These are phyloP conservation scores for Tribolium castaneum DNA, from an alignment of 1,140 invertebrate species.

Conservation along the genomic window DNA sequence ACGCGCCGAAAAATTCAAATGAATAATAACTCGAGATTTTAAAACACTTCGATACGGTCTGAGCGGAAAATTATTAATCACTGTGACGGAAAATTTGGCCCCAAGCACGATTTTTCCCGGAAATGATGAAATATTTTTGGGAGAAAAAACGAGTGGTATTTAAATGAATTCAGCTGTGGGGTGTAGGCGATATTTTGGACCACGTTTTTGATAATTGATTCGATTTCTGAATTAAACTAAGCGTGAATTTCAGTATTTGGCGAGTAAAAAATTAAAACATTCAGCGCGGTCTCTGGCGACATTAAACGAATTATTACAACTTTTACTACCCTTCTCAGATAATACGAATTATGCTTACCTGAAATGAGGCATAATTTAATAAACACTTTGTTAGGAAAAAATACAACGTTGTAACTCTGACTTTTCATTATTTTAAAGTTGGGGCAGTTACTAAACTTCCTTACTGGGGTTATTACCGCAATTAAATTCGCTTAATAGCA, in stretches of 20 bases:
- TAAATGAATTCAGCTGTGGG: background rate
- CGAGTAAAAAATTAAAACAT: conserved; percentile 4
- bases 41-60: background rate
- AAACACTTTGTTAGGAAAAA: background rate
- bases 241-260: background rate
- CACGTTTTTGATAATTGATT: no score
- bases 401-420: background rate
- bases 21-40: background rate
- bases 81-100: background rate
- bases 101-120: background rate
- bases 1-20: background rate
- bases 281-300: background rate
- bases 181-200: background rate
- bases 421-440: background rate
- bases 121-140: background rate
- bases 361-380: background rate
- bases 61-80: background rate
- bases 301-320: conserved; percentile 17
- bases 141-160: background rate
- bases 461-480: background rate
- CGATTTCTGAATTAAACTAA: background rate
- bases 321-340: conserved; percentile 12
- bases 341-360: conserved; percentile 8
- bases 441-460: background rate
- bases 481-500: background rate